These are phyloP conservation scores for Microchrysa polita DNA, from an alignment of 2,888 invertebrate species.

Conservation along the genomic window DNA sequence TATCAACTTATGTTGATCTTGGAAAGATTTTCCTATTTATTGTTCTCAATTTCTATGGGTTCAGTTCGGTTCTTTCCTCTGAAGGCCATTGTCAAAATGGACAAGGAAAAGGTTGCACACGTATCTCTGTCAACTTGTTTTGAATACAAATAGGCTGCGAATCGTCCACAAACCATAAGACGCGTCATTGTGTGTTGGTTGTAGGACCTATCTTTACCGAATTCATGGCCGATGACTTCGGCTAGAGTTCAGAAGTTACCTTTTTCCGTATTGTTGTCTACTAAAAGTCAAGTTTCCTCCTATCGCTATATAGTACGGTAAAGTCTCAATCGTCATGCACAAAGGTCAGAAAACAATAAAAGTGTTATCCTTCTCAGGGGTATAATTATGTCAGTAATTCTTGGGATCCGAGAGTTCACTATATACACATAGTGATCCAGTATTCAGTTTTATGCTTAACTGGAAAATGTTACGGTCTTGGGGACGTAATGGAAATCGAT, in stretches of 20 bases:
- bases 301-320: neutral
- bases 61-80: neutral
- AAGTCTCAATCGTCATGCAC: neutral
- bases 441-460: no score
- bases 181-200: neutral
- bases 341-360: slow-evolving; percentile 28
- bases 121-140: neutral
- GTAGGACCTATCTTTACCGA: no score
- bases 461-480: no score
- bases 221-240: neutral
- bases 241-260: neutral
- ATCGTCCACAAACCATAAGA: neutral
- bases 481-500: no score
- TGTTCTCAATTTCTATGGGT: neutral
- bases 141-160: slow-evolving; percentile 23
- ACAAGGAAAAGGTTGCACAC: slow-evolving; percentile 15
- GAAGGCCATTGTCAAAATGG: neutral
- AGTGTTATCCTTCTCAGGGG: slow-evolving; percentile 26
- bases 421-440: no score
- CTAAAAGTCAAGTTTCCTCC: neutral
- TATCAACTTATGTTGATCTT: no score
- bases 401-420: neutral
- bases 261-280: no score
- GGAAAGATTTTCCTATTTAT: no score
- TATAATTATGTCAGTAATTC: neutral